A percentile compares a stretch with the other conserved stretches of the same genome.
These are phyloP conservation scores for Erebia epiphron DNA, from an alignment of 2,888 invertebrate species.

Conservation along the genomic window DNA sequence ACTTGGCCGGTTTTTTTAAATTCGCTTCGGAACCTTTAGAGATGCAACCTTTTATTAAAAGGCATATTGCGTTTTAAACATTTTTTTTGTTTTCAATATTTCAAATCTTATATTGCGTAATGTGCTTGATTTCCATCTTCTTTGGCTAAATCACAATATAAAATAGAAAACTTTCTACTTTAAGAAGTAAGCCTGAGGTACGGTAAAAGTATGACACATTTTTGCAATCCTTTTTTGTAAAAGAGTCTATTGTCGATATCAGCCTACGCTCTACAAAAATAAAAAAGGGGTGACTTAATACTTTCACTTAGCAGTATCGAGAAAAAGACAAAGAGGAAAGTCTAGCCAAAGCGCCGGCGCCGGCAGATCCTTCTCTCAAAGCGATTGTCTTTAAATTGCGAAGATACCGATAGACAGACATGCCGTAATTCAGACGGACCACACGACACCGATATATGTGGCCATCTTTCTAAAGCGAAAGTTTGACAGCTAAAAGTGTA, in stretches of 20 bases:
- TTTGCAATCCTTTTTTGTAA: neutral
- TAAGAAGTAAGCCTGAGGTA: too few species aligned
- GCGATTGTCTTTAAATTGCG: constrained; percentile 73
- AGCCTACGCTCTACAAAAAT: neutral
- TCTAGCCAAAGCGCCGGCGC: constrained; percentile 52
- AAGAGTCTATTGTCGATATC: neutral
- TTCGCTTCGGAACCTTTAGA: constrained; percentile 2
- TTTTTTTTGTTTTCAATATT: neutral
- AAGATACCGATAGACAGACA: constrained; percentile 77
- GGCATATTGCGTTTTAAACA: neutral
- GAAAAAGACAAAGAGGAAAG: constrained; percentile 34
- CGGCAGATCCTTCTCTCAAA: constrained; percentile 58
- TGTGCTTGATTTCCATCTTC: neutral
- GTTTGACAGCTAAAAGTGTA: too few species aligned
- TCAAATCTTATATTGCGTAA: too few species aligned
- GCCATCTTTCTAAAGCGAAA: too few species aligned
- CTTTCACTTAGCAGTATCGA: constrained; percentile 37
- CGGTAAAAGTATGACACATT: neutral
- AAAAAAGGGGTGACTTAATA: constrained; percentile 30
- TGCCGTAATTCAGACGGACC: constrained; percentile 9
- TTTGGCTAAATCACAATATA: neutral
- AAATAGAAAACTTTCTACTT: neutral
- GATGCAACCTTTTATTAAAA: neutral
- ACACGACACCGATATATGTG: too few species aligned
- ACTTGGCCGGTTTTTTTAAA: too few species aligned